A percentile compares a stretch with the other conserved stretches of the same genome.
Evolutionary conservation across 2,888 invertebrate genomes (phyloP).

Genomic region (Tinea pellionella): DNA sequence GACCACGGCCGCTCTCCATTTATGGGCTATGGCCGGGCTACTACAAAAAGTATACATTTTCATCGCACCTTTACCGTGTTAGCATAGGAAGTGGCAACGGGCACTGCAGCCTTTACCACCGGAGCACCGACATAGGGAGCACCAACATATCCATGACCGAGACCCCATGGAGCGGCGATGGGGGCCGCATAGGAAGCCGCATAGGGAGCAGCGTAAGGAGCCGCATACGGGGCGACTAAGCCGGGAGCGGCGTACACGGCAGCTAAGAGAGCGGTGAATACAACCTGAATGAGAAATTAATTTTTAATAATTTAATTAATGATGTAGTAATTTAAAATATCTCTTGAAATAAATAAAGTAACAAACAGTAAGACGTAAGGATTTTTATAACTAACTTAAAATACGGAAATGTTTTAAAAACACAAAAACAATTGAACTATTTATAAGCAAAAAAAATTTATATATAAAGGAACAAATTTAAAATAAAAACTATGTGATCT

Average conservation of each 20-base stretch:
- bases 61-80: conserved; percentile 71
- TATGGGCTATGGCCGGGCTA: too few species aligned
- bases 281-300: conserved; percentile 40
- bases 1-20: too few species aligned
- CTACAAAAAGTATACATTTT: too few species aligned
- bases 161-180: conserved; percentile 18
- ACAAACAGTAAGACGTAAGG: too few species aligned
- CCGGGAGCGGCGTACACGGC: conserved; percentile 32
- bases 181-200: conserved; percentile 45
- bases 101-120: conserved; percentile 61
- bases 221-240: conserved; percentile 43
- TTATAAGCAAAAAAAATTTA: too few species aligned
- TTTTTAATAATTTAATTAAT: conserved; percentile 17
- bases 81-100: conserved; percentile 74
- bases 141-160: conserved; percentile 41
- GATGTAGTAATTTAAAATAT: too few species aligned
- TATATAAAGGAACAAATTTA: too few species aligned
- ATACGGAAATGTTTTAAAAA: neutral
- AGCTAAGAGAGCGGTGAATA: conserved; percentile 51
- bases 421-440: neutral
- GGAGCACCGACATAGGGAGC: conserved; percentile 42
- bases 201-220: conserved; percentile 25
- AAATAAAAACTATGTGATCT: neutral
- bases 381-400: too few species aligned
- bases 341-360: neutral